A percentile compares a stretch with the other conserved stretches of the same genome.
Evolutionary conservation across 2,113 vertebrate species (phyloP).

Genomic region (Erpornis zantholeuca): DNA sequence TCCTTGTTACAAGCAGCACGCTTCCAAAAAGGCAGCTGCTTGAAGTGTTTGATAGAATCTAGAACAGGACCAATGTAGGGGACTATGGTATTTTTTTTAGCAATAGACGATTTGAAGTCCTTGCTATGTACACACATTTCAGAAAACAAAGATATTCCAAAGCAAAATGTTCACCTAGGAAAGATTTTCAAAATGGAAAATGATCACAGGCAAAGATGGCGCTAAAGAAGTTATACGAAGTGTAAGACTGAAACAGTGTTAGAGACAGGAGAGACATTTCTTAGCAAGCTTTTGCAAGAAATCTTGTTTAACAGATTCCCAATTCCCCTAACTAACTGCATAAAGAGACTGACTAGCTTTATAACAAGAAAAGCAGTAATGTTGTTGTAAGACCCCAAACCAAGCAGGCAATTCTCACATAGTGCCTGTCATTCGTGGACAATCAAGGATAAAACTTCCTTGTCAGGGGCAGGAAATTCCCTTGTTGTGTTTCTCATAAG

Average conservation of each 20-base stretch:
- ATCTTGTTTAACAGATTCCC: neutral
- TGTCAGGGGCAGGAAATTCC: neutral
- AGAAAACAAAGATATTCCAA: neutral
- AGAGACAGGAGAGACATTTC: neutral
- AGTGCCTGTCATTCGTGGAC: neutral
- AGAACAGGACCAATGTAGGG: neutral
- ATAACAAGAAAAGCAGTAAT: neutral
- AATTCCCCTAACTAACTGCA: neutral
- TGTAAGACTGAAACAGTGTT: neutral
- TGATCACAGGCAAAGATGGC: neutral
- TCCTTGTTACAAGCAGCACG: neutral
- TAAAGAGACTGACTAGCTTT: neutral
- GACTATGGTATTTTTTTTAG: neutral
- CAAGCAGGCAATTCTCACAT: neutral
- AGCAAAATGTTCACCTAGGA: neutral
- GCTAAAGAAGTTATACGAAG: neutral
- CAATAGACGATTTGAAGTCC: neutral
- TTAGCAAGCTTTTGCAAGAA: neutral
- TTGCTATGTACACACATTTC: neutral
- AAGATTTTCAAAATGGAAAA: neutral
- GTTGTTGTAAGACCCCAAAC: neutral
- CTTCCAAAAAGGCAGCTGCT: neutral
- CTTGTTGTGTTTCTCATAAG: rapidly evolving
- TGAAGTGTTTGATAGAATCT: neutral
- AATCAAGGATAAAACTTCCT: neutral